Base-by-base conservation (phyloP, 2,888 invertebrate species). In the Helobdella robusta region DNA sequence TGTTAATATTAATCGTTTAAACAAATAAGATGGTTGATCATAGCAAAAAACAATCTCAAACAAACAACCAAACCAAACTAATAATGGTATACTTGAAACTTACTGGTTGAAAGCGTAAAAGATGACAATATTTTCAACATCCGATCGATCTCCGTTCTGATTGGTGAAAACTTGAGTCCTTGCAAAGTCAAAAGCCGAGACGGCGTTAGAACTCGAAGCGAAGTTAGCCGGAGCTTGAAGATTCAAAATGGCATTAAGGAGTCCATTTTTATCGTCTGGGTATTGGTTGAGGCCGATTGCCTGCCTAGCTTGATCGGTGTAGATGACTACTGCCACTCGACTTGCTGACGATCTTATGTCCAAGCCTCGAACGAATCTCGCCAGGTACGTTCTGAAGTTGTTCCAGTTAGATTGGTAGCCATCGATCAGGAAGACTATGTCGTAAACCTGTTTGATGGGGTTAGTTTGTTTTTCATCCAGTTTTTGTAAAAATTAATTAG, bases 81-180 rank as follows among this genome's bases (percentile, higher is more conserved):
- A 40, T 15, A 40, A 40, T 40, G 11, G n/a, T 15, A 40, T 15
- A 40, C 11, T 40, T 40, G n/a, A 40, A 40, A 40, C 44, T 6
- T 28, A 59, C 25, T n/a, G 20, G 25, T 64, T 34, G 1, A 46
- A 32, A 18, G 64, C 58, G 23, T 65, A 25, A 25, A 67, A 32
- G 15, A 67, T 60, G 11, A 52, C 36, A 15, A 67, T 32, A n/a
- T 64, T 67, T 15, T 50, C 48, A 23, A 67, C 67, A 36, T 59
- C 64, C 8, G 25, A 23, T 20, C 67, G 32, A 40, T 48, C 60
- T 20, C 60, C 60, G 20, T 28, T 65, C 25, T 35, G 50, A 15
- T 50, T 2, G 34, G 40, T 44, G 60, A 65, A 65, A 6, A 44
- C 40, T 15, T 30, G 35, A 5, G 59, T 59, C n/a, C 59, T 35